Evolutionary conservation across 2,797 vertebrate genomes (phyloP).

Genomic region (Liparis tanakae): DNA sequence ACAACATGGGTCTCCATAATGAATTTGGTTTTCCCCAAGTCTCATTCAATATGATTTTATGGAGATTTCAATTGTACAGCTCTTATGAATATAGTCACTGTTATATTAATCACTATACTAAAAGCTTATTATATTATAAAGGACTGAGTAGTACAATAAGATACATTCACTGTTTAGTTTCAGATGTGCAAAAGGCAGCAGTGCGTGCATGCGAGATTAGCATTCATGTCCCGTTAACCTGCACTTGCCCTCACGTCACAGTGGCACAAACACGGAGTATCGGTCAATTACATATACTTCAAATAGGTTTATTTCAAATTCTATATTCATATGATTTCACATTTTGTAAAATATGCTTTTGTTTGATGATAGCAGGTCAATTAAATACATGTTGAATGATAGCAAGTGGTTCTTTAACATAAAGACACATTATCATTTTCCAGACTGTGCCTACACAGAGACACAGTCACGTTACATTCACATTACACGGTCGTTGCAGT

Average conservation of each 20-base stretch:
- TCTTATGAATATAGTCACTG: not conserved
- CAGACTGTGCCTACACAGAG: not conserved
- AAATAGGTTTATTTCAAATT: not conserved
- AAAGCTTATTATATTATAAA: not conserved
- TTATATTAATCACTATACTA: not conserved
- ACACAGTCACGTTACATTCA: not conserved
- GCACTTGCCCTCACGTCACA: not conserved
- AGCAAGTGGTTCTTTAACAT: not conserved
- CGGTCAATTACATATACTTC: not conserved
- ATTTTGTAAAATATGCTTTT: not conserved
- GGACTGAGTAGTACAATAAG: not conserved
- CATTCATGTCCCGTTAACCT: not conserved
- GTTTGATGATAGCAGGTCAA: not conserved
- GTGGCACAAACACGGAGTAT: not conserved
- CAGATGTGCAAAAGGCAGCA: not conserved
- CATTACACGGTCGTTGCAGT: not conserved
- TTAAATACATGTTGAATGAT: not conserved
- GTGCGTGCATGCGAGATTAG: not conserved
- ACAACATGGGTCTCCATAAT: not conserved
- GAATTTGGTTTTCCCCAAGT: not conserved
- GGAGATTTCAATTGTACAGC: too few relatives aligned
- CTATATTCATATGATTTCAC: not conserved
- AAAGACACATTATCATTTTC: not conserved
- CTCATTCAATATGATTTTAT: not conserved
- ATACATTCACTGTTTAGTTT: not conserved